Evolutionary conservation across 1,140 invertebrate genomes (phyloP).

Genomic region (Drosophila nikananu): DNA sequence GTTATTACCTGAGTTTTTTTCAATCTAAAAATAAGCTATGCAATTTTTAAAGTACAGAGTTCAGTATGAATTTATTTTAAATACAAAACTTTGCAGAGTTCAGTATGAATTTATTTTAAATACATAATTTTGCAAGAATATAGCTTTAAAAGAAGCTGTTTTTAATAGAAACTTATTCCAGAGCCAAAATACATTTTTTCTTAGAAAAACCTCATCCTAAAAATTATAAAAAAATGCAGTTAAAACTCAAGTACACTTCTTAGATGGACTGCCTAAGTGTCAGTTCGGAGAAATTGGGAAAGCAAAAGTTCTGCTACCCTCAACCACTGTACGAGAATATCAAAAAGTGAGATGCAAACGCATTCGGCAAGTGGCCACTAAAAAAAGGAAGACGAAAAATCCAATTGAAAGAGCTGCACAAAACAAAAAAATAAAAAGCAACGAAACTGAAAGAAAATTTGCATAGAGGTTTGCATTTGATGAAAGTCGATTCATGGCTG

Average conservation of each 20-base stretch:
- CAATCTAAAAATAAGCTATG: too few species aligned
- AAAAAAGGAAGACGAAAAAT: slow-evolving; percentile 41
- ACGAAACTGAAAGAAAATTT: slow-evolving; percentile 40
- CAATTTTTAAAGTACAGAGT: too few species aligned
- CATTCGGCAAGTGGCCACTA: slow-evolving; percentile 51
- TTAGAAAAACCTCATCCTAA: neutral
- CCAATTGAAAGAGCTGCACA: slow-evolving; percentile 45
- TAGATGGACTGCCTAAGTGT: neutral
- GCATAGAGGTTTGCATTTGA: slow-evolving; percentile 52
- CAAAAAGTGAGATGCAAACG: slow-evolving; percentile 50
- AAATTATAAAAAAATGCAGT: neutral
- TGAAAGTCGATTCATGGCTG: slow-evolving; percentile 59
- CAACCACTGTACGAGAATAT: slow-evolving; percentile 10
- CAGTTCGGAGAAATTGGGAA: neutral
- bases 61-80: too few species aligned
- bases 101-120: too few species aligned
- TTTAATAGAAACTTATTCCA: neutral
- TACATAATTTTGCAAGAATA: neutral
- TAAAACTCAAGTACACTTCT: slow-evolving; percentile 7
- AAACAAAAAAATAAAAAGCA: neutral
- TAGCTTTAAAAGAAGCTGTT: neutral
- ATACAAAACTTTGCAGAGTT: neutral
- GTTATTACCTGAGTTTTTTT: too few species aligned
- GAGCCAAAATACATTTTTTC: neutral
- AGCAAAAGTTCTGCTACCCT: slow-evolving; percentile 30